Percentiles rank a stretch among this genome's conserved stretches.
phyloP scores from a whole-genome alignment of 2,888 invertebrate species.

The Cryptocephalus primarius region DNA sequence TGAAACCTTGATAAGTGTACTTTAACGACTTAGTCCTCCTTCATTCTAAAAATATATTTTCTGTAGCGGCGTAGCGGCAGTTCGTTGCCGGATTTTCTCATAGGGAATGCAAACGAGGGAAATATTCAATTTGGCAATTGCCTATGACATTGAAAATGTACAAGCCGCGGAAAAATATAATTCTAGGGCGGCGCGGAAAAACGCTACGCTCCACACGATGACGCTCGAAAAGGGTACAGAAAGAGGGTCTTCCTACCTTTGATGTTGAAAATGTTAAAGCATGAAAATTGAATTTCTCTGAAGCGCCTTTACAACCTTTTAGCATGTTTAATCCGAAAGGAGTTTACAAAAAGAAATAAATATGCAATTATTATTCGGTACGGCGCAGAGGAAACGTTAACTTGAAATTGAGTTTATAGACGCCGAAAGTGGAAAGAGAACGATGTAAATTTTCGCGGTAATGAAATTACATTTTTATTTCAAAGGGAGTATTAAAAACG shows the following conservation, averaged over 20 bases:
- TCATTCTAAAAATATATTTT: no score
- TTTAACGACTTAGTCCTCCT: no score
- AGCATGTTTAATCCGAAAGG: constrained; percentile 28
- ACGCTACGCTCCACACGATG: no score
- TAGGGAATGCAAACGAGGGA: no score
- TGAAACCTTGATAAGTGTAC: no score
- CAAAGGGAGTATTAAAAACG: not conserved
- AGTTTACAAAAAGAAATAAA: constrained; percentile 27
- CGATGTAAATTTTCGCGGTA: not conserved
- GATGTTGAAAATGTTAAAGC: constrained; percentile 29
- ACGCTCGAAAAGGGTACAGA: not conserved
- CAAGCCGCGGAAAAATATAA: no score
- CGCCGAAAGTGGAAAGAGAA: constrained; percentile 7
- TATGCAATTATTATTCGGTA: constrained; percentile 25
- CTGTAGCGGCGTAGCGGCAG: no score
- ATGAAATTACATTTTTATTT: not conserved
- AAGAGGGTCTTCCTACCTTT: constrained; percentile 26
- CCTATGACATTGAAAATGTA: no score
- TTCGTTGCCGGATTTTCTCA: no score
- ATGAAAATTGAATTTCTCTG: constrained; percentile 30
- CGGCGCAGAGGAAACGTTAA: constrained; percentile 14
- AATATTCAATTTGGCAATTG: no score
- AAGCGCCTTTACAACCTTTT: constrained; percentile 30
- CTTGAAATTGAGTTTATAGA: constrained; percentile 21
- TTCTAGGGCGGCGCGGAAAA: no score